These are phyloP conservation scores for Miltochrista miniata DNA, from an alignment of 2,888 invertebrate species.

Conservation along the genomic window DNA sequence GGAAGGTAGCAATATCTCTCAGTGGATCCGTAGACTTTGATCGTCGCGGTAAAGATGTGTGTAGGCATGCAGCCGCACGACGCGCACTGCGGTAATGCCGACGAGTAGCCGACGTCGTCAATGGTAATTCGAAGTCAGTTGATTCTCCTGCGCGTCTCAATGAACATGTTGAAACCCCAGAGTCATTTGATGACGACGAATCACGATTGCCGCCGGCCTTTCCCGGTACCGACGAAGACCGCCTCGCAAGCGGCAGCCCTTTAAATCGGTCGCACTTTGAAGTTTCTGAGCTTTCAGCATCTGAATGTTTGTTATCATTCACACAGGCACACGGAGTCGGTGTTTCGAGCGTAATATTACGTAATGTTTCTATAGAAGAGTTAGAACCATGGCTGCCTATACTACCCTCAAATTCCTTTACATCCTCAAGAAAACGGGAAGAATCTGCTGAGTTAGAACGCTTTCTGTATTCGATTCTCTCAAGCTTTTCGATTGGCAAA, in stretches of 20 bases:
- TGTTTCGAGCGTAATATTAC: conserved; percentile 59
- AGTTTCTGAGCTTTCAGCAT: conserved; percentile 72
- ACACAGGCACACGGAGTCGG: conserved; percentile 65
- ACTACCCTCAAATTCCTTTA: conserved; percentile 80
- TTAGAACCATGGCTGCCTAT: conserved; percentile 68
- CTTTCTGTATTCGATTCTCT: conserved; percentile 66
- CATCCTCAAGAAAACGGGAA: conserved; percentile 86
- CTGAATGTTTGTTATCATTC: conserved; percentile 59
- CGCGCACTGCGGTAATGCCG: conserved; percentile 83
- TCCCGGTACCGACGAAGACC: conserved; percentile 82
- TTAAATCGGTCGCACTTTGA: conserved; percentile 43
- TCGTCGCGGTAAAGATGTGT: conserved; percentile 85
- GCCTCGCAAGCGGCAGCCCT: conserved; percentile 37
- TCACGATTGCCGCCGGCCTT: conserved; percentile 88
- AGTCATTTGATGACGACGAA: conserved; percentile 92
- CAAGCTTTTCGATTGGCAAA: conserved; percentile 30
- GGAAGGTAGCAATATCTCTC: conserved; percentile 83
- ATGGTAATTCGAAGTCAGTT: conserved; percentile 85
- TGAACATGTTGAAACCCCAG: conserved; percentile 89
- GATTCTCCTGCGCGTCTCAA: conserved; percentile 77
- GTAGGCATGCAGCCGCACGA: conserved; percentile 82
- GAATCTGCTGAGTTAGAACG: conserved; percentile 91
- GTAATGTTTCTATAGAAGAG: conserved; percentile 77
- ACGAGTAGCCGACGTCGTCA: conserved; percentile 79
- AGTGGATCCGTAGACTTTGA: conserved; percentile 87